Base-by-base conservation (phyloP, 2,113 vertebrate genomes). In the Parotia lawesii region DNA sequence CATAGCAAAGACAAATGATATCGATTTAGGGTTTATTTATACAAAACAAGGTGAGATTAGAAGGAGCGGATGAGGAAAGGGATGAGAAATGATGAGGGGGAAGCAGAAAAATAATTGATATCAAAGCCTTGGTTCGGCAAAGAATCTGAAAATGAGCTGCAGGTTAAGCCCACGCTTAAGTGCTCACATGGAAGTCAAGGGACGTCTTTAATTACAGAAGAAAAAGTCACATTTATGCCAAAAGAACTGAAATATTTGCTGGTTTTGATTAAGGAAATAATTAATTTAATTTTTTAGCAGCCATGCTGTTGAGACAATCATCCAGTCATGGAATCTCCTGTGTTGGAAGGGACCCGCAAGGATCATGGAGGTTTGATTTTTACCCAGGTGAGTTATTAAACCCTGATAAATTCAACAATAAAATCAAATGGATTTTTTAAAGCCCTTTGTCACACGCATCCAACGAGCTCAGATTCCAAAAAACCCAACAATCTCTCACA, bases 401-500 rank as follows among this genome's bases (percentile, higher is more conserved):
- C 35, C 9, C 13, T 47, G 6, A 50, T 4, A 38, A 75, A 72
- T 50, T 29, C 38, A 25, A 20, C 40, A 37, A 7, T 8, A 12
- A 77, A 2, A 21, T 27, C 17, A n/a, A 45, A 61, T 1, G 5
- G 12, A 3, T 53, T 77, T 57, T 50, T 38, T 20, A 7, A 4
- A 57, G 15, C 13, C 16, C 5, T 76, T 79, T 9, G 14, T 54
- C 11, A 15, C 21, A 28, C 0, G 0, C 12, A 28, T 22, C 37
- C 23, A 24, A 7, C 1, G 1, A 42, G 10, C 22, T 73, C 25
- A 28, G 51, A 28, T 53, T 33, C 25, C 53, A 38, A 45, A 81
- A 15, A 3, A 3, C 3, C 29, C 11, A 33, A 44, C 5, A 4
- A 4, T 1, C 8, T 29, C 40, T 38, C 14, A 0, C 27, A 29